Percentiles rank a stretch among this genome's conserved stretches.
phyloP scores from a whole-genome alignment of 2,888 invertebrate genomes.

The Cryptocheilus praepositus region DNA sequence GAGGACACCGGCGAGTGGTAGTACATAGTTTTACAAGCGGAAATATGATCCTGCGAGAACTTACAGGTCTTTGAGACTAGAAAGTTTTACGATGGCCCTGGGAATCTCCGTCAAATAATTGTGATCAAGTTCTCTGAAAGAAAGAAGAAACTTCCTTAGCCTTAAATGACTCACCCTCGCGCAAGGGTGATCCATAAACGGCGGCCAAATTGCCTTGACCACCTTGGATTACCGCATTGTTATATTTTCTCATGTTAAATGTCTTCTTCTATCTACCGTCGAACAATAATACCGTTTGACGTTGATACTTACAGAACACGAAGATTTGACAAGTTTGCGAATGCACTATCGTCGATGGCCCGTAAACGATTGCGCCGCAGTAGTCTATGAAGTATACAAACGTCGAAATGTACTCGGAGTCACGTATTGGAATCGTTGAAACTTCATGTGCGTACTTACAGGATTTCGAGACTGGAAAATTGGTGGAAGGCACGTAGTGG shows the following conservation, averaged over 20 bases:
- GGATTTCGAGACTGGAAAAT: slow-evolving; percentile 83
- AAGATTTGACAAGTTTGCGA: slow-evolving; percentile 86
- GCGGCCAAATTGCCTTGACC: not conserved
- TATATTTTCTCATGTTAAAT: not conserved
- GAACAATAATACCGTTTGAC: not conserved
- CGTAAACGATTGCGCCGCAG: slow-evolving; percentile 90
- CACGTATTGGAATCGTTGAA: not conserved
- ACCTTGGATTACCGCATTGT: not conserved
- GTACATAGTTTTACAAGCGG: not conserved
- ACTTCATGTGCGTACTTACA: slow-evolving; percentile 81
- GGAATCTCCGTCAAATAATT: slow-evolving; percentile 87
- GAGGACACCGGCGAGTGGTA: too few species aligned
- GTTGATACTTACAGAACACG: slow-evolving; percentile 88
- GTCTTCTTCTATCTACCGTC: too few species aligned
- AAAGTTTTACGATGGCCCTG: slow-evolving; percentile 83
- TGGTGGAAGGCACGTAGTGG: slow-evolving; percentile 82
- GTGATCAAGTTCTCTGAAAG: slow-evolving; percentile 85
- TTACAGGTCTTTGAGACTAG: slow-evolving; percentile 90
- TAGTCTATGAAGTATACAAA: slow-evolving; percentile 79
- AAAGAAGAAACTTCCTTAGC: slow-evolving; percentile 27
- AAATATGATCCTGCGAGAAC: slow-evolving; percentile 67
- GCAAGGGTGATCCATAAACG: too few species aligned
- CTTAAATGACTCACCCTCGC: not conserved
- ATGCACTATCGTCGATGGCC: slow-evolving; percentile 86
- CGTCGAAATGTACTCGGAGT: not conserved